Conservation (phyloP, 2,113 vertebrate species). For the Cyanoramphus novaezelandiae region DNA sequence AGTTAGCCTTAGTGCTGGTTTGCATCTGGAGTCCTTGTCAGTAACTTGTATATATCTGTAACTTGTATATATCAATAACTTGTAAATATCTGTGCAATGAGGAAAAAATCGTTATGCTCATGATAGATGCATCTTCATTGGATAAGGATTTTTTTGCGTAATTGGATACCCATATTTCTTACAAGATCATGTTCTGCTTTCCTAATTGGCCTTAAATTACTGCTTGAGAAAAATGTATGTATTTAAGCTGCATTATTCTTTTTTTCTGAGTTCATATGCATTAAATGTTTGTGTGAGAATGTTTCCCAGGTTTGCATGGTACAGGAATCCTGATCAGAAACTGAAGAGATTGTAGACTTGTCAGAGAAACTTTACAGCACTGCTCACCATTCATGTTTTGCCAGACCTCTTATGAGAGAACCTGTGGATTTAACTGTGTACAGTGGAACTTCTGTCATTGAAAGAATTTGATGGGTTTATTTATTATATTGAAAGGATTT, state of each 20-base stretch:
- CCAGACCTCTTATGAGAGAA: conserved; percentile 70
- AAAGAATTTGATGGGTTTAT: conserved; percentile 13
- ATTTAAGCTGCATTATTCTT: background rate
- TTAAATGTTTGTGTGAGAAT: conserved; percentile 42
- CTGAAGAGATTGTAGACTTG: conserved; percentile 39
- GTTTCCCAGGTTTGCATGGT: conserved; percentile 36
- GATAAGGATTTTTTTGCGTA: background rate
- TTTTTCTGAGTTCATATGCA: conserved; percentile 27
- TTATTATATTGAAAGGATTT: background rate
- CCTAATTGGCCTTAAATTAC: conserved; percentile 32
- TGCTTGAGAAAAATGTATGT: background rate
- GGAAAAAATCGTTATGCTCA: background rate
- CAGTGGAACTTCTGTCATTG: conserved; percentile 27
- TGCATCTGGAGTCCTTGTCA: conserved; percentile 28
- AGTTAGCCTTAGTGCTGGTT: background rate
- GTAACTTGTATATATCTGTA: background rate
- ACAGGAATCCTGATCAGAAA: conserved; percentile 21
- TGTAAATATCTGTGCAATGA: background rate
- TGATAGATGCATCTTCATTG: background rate
- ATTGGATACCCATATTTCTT: background rate
- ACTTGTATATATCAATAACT: background rate
- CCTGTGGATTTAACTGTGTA: conserved; percentile 82
- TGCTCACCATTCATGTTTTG: conserved; percentile 79
- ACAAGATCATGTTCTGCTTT: conserved; percentile 1
- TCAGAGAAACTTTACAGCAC: conserved; percentile 74